Evolutionary conservation across 2,797 vertebrate species (phyloP).

Genomic region (Pseudochirops corinnae): DNA sequence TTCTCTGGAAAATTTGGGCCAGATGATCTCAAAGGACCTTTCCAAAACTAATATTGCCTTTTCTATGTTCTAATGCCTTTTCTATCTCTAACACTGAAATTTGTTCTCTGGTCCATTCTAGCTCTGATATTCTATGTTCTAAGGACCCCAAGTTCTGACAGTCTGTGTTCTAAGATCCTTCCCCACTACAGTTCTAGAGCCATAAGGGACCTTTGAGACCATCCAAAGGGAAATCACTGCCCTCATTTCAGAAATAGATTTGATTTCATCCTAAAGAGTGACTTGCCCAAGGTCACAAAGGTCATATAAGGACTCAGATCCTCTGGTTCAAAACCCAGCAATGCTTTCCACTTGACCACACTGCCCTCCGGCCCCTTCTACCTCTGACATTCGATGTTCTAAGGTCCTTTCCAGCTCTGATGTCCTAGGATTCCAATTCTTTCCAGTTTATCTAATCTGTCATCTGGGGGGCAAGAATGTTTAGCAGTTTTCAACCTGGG

Average conservation of each 20-base stretch:
- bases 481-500: constrained; percentile 74
- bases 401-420: not conserved
- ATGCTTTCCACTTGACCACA: not conserved
- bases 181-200: not conserved
- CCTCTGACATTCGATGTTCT: not conserved
- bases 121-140: not conserved
- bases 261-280: not conserved
- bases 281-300: not conserved
- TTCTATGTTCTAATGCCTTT: not conserved
- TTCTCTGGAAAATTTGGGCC: not conserved
- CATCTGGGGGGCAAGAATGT: constrained; percentile 79
- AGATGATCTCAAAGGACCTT: not conserved
- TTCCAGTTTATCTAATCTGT: constrained; percentile 70
- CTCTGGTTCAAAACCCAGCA: not conserved
- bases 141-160: not conserved
- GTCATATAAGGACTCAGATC: not conserved
- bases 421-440: not conserved
- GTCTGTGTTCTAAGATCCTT: not conserved
- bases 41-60: not conserved
- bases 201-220: not conserved
- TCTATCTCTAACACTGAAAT: not conserved
- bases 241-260: not conserved
- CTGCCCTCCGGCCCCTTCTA: not conserved
- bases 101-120: not conserved
- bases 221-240: not conserved